These are phyloP conservation scores for Macquaria ambigua DNA, from an alignment of 2,113 vertebrate genomes.

Conservation along the genomic window DNA sequence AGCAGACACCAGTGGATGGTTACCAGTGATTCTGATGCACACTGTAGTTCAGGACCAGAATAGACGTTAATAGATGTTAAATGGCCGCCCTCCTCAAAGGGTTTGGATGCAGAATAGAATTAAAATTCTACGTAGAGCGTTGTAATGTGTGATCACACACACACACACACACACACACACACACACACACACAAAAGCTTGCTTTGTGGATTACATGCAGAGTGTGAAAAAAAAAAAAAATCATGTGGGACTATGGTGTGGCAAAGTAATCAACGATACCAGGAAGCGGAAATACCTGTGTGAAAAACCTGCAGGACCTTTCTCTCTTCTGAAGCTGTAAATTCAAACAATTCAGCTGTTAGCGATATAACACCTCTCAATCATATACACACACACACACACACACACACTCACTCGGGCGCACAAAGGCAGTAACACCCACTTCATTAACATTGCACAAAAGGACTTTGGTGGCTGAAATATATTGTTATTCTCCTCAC, in stretches of 20 bases:
- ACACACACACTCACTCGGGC: neutral
- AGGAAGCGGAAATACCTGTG: conserved; percentile 80
- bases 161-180: neutral
- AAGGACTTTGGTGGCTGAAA: conserved; percentile 32
- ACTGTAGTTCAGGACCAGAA: neutral
- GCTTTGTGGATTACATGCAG: conserved; percentile 68
- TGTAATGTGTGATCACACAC: conserved; percentile 50
- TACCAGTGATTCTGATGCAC: conserved; percentile 10
- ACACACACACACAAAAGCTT: neutral
- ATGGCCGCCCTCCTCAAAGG: conserved; percentile 62
- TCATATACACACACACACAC: conserved; percentile 31
- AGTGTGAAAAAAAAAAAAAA: conserved; percentile 36
- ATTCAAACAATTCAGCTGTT: conserved; percentile 80
- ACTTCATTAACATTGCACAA: conserved; percentile 47
- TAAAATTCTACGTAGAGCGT: neutral
- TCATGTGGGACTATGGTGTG: conserved; percentile 40
- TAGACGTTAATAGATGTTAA: neutral
- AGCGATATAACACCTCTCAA: conserved; percentile 67
- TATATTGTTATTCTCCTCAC: conserved; percentile 36
- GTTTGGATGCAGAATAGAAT: conserved; percentile 38
- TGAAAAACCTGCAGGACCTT: conserved; percentile 85
- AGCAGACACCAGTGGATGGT: neutral
- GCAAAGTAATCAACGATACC: conserved; percentile 66
- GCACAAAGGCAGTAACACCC: conserved; percentile 37
- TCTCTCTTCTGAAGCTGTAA: conserved; percentile 86